Conservation (phyloP, 1,140 invertebrate genomes). For the Trichomalopsis sarcophagae region DNA sequence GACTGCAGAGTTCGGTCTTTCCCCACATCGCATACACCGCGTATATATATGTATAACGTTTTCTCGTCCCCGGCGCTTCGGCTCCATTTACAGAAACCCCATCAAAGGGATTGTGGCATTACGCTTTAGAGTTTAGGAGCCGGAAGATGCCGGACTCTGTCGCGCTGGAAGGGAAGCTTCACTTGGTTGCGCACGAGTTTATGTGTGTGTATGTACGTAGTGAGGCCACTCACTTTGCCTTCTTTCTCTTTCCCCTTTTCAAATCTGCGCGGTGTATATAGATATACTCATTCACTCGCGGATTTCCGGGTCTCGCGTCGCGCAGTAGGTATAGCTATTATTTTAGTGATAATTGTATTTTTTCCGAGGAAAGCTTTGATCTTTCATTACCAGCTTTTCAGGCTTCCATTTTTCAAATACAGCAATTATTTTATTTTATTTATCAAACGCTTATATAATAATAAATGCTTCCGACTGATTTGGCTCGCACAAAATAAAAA, state of each 20-base stretch:
- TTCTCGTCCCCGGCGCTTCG: slow-evolving; percentile 25
- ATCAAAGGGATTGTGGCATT: slow-evolving; percentile 74
- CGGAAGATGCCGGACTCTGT: slow-evolving; percentile 57
- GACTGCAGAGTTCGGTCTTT: slow-evolving; percentile 1
- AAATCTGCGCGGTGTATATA: not conserved
- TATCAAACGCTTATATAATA: too few species aligned
- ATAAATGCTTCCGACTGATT: too few species aligned
- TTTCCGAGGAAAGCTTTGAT: not conserved
- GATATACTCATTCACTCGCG: not conserved
- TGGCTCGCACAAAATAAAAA: too few species aligned
- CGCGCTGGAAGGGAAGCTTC: not conserved
- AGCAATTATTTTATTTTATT: not conserved
- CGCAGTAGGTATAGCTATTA: not conserved
- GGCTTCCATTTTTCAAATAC: not conserved
- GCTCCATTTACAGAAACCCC: slow-evolving; percentile 75
- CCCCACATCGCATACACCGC: not conserved
- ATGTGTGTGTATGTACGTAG: too few species aligned
- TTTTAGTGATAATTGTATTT: slow-evolving; percentile 10
- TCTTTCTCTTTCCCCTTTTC: not conserved
- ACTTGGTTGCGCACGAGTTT: not conserved
- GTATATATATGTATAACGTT: not conserved
- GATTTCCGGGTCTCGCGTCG: not conserved
- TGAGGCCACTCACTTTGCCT: not conserved
- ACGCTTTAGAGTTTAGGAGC: slow-evolving; percentile 67
- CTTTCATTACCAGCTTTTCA: not conserved